A percentile compares a stretch with the other conserved stretches of the same genome.
Conservation (phyloP, 2,797 vertebrate genomes). For the Anableps anableps region DNA sequence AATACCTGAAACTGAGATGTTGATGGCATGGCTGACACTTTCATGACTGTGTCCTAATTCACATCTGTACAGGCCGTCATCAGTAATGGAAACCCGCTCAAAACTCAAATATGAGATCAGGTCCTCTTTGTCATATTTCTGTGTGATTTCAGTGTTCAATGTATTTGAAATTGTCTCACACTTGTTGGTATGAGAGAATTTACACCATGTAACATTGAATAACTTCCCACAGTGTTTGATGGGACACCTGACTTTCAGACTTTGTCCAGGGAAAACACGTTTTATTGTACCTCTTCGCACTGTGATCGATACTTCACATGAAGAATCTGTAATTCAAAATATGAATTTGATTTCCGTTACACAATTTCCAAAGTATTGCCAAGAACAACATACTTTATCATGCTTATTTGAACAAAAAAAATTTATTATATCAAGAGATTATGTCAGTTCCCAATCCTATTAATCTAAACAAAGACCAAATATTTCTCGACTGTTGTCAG, state of each 20-base stretch:
- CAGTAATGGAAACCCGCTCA: slow-evolving; percentile 36
- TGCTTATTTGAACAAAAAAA: background rate
- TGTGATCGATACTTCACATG: slow-evolving; percentile 21
- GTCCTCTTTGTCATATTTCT: fast-evolving
- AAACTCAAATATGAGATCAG: slow-evolving; percentile 65
- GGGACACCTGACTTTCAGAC: slow-evolving; percentile 45
- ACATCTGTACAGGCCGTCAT: slow-evolving; percentile 66
- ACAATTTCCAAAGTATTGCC: background rate
- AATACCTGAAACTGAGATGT: slow-evolving; percentile 69
- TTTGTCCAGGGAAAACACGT: background rate
- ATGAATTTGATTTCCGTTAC: background rate
- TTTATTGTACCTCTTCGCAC: slow-evolving; percentile 8
- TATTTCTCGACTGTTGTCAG: background rate
- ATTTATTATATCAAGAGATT: background rate
- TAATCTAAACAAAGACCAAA: background rate
- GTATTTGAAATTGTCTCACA: slow-evolving; percentile 3
- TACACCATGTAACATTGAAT: slow-evolving; percentile 57
- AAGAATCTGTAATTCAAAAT: slow-evolving; percentile 34
- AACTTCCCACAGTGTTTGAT: slow-evolving; percentile 47
- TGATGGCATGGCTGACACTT: slow-evolving; percentile 39
- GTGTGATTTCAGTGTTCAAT: slow-evolving; percentile 34
- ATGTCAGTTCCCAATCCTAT: background rate
- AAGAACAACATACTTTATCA: background rate
- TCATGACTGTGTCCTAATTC: fast-evolving
- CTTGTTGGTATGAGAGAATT: background rate